A percentile compares a stretch with the other conserved stretches of the same genome.
Evolutionary conservation across 2,888 invertebrate species (phyloP).

Genomic region (Drosophila ezoana): DNA sequence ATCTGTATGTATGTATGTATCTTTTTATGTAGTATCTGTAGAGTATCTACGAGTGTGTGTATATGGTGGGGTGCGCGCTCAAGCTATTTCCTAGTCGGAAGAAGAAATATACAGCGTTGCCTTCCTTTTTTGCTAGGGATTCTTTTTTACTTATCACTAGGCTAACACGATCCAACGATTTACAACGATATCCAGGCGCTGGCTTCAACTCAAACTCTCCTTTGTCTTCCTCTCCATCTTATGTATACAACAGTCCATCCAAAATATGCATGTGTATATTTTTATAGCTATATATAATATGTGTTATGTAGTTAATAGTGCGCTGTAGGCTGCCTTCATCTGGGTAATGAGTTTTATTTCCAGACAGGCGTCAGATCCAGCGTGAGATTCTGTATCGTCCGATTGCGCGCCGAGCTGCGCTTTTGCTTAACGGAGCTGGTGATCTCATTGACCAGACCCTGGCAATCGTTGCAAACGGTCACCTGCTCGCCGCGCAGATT

Average conservation of each 20-base stretch:
- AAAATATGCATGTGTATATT: constrained; percentile 52
- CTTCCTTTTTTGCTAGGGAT: constrained; percentile 1
- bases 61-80: constrained; percentile 71
- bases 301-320: constrained; percentile 31
- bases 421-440: constrained; percentile 93
- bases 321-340: constrained; percentile 15
- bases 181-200: constrained; percentile 36
- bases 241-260: constrained; percentile 71
- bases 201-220: constrained; percentile 1
- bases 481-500: constrained; percentile 91
- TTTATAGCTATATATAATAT: constrained; percentile 22
- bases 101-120: constrained; percentile 49
- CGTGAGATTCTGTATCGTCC: constrained; percentile 92
- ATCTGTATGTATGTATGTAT: constrained; percentile 20
- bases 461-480: constrained; percentile 97
- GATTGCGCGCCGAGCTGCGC: constrained; percentile 92
- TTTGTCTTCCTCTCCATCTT: constrained; percentile 33
- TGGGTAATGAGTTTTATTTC: constrained; percentile 81
- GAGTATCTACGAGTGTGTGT: constrained; percentile 29
- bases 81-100: constrained; percentile 60
- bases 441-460: constrained; percentile 96
- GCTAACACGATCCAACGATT: constrained; percentile 58
- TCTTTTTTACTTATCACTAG: constrained; percentile 52
- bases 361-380: constrained; percentile 94
- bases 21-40: constrained; percentile 25